A percentile compares a stretch with the other conserved stretches of the same genome.
Conservation (phyloP, 2,113 vertebrate species). For the Montifringilla adamsi region DNA sequence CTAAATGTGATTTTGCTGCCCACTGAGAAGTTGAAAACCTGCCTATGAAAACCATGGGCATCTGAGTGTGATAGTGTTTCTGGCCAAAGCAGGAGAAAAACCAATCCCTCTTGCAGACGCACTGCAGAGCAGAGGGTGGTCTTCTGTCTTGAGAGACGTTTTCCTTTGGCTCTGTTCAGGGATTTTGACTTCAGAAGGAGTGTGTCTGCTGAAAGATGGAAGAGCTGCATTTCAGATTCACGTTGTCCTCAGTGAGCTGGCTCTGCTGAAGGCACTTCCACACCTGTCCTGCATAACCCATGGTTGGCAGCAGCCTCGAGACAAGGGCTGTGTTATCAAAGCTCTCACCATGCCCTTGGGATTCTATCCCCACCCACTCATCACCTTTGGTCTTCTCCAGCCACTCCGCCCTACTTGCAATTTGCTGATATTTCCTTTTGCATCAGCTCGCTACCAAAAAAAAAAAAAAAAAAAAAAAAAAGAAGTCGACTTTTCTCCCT, state of each 20-base stretch:
- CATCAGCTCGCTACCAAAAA: not conserved
- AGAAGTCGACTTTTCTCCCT: not conserved
- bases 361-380: not conserved
- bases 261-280: not conserved
- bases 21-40: not conserved
- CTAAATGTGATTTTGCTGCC: not conserved
- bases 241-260: fast-evolving
- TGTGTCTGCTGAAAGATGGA: not conserved
- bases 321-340: not conserved
- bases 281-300: fast-evolving
- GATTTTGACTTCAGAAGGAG: not conserved
- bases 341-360: not conserved
- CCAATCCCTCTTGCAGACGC: not conserved
- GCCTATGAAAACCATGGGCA: not conserved
- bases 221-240: not conserved
- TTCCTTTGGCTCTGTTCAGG: not conserved
- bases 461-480: not conserved
- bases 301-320: not conserved
- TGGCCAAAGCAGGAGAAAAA: not conserved
- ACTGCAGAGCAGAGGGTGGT: not conserved
- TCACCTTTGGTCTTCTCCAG: not conserved
- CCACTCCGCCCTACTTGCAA: not conserved
- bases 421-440: conserved; percentile 5
- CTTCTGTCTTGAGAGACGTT: not conserved
- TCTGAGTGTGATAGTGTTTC: not conserved